Base-by-base conservation (phyloP, 2,888 invertebrate genomes). In the Sarcophaga subvicina region DNA sequence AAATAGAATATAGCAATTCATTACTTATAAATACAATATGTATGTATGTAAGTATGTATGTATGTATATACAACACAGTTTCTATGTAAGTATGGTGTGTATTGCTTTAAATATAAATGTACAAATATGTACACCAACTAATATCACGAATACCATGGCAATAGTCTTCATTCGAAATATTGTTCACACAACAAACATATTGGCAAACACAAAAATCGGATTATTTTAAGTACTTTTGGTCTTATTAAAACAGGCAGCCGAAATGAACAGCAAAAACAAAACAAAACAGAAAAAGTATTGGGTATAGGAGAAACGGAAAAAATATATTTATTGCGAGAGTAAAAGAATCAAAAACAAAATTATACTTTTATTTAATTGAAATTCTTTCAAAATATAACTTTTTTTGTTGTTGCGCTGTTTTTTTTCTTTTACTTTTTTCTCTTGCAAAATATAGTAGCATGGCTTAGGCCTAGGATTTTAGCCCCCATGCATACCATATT, bases 161-260 rank as follows among this genome's bases (percentile, higher is more conserved):
- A 83, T 63, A 79, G 82, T 69, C 79, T 71, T 70, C 71, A 71
- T 71, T 12, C 49, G 20, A 67, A 79, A 72, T 82, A 80, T 49
- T 54, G 60, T 70, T n/a, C 54, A 72, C 37, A 72, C 37, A 22
- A 54, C n/a, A 71, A 45, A 62, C 12, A 14, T 27, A 77, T 71
- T 5, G 17, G 37, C 77, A 27, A 80, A 71, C 45, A 78, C 37
- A 54, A 81, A 75, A 75, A 82, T 83, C 76, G 71, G 76, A 60
- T 86, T 86, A 83, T 86, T 83, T 83, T 83, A 86, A 86, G 82
- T 86, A 83, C 76, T 80, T 54, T 54, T 64, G 47, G 20, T 66
- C 64, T 79, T 82, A 76, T 67, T 71, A 71, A 71, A 77, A 59
- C 17, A 27, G 27, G 10, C 37, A 37, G 37, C 37, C 37, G 37